These are phyloP conservation scores for Amiota minor DNA, from an alignment of 2,888 invertebrate genomes.

Conservation along the genomic window DNA sequence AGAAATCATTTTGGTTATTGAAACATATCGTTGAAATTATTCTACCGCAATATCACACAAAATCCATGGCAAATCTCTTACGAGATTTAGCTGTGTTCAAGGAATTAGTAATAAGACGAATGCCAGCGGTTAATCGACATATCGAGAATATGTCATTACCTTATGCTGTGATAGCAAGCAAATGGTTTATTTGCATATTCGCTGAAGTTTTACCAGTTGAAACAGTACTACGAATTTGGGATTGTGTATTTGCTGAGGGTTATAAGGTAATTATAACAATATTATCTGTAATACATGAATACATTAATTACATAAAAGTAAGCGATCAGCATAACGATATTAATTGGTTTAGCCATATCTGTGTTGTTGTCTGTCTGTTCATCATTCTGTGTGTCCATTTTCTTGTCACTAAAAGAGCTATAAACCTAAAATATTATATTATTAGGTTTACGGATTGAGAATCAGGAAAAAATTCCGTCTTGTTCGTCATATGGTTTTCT, in stretches of 20 bases:
- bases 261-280: conserved; percentile 76
- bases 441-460: no score
- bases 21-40: conserved; percentile 90
- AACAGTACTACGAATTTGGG: conserved; percentile 96
- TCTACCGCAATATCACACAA: conserved; percentile 91
- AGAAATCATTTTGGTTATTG: conserved; percentile 93
- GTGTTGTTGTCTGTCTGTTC: no score
- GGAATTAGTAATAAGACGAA: conserved; percentile 86
- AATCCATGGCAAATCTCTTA: conserved; percentile 90
- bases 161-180: conserved; percentile 92
- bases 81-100: conserved; percentile 92
- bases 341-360: no score
- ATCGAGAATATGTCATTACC: conserved; percentile 87
- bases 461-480: no score
- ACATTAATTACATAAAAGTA: neutral
- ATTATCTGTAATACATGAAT: neutral
- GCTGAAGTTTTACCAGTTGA: conserved; percentile 95
- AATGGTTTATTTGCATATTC: conserved; percentile 96
- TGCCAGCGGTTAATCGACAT: conserved; percentile 87
- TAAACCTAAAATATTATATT: no score
- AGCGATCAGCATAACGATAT: no score
- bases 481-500: no score
- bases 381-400: no score
- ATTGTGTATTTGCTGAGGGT: conserved; percentile 95
- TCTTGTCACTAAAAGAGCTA: no score